phyloP scores from a whole-genome alignment of 2,113 vertebrate species.

The Hippoglossus stenolepis region DNA sequence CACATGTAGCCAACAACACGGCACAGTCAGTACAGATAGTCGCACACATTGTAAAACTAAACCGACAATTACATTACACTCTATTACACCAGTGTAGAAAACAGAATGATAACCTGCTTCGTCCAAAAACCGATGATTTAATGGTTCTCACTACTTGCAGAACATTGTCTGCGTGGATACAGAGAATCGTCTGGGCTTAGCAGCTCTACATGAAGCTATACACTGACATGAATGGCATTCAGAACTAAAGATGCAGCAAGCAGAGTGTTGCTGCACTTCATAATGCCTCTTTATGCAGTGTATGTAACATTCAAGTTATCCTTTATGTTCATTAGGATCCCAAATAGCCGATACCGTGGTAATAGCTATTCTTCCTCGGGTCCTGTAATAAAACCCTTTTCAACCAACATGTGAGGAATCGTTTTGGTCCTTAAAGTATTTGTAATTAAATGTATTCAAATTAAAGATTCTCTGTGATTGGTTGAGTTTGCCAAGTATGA shows the following conservation, averaged over 20 bases:
- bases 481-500: constrained; percentile 26
- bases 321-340: constrained; percentile 1
- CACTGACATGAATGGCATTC: constrained; percentile 47
- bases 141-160: constrained; percentile 16
- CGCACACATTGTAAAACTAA: not conserved
- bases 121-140: constrained; percentile 18
- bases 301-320: constrained; percentile 6
- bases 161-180: not conserved
- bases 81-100: not conserved
- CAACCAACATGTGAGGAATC: constrained; percentile 43
- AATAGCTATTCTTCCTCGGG: constrained; percentile 14
- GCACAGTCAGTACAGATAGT: constrained; percentile 74
- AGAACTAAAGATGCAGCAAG: constrained; percentile 19
- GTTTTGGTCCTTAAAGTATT: not conserved
- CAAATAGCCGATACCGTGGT: constrained; percentile 17
- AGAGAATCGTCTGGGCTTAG: constrained; percentile 15
- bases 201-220: constrained; percentile 37
- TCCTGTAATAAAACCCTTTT: constrained; percentile 50
- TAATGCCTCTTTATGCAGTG: constrained; percentile 53
- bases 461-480: constrained; percentile 22
- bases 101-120: constrained; percentile 3
- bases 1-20: constrained; percentile 86
- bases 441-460: constrained; percentile 42
- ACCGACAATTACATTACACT: not conserved
- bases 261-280: constrained; percentile 5